Evolutionary conservation across 2,797 vertebrate genomes (phyloP), one percentile per base, ranked within the genome.

Genomic region (Tamandua tetradactyla): DNA sequence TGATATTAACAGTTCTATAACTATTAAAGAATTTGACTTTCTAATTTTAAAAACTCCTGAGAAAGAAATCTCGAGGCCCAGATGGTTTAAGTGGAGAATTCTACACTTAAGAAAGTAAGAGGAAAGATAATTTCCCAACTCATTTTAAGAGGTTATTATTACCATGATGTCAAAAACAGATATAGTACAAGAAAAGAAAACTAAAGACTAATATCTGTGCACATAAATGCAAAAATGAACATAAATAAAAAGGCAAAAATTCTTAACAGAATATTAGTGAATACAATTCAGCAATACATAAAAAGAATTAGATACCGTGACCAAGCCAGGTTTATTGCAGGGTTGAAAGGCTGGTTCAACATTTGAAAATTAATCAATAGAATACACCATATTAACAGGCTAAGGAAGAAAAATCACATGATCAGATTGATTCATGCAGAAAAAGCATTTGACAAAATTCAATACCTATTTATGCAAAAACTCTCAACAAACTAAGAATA

Each of bases 21-120:
- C 78, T 66, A 61, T 69, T 76, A 64, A 78, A 89, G 88, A 87
- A 76, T 92, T n/a, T 92, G 7, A n/a, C 85, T 75, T n/a, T 80
- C 13, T 75, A 57, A 64, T 49, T 89, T 69, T 69, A 62, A 91
- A 91, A 47, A 89, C 10, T n/a, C 68, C 23, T 44, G 71, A 68
- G 75, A 68, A 74, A 79, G 55, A 79, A 87, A 88, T 40, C 49
- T 27, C 59, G 81, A 86, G 69, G 66, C 25, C 88, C 71, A 92
- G 44, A 85, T 52, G 6, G 7, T 74, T 71, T 92, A 37, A 75
- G 10, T 75, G 30, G 9, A 87, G 57, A 94, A 83, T 71, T 80
- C 27, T 57, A 47, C 10, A 79, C 3, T 91, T 10, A 52, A 89
- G 20, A 91, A 93, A 93, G 64, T 20, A 88, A 66, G 35, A n/a